These are phyloP conservation scores for Luehdorfia chinensis DNA, from an alignment of 1,140 invertebrate genomes.

Conservation along the genomic window DNA sequence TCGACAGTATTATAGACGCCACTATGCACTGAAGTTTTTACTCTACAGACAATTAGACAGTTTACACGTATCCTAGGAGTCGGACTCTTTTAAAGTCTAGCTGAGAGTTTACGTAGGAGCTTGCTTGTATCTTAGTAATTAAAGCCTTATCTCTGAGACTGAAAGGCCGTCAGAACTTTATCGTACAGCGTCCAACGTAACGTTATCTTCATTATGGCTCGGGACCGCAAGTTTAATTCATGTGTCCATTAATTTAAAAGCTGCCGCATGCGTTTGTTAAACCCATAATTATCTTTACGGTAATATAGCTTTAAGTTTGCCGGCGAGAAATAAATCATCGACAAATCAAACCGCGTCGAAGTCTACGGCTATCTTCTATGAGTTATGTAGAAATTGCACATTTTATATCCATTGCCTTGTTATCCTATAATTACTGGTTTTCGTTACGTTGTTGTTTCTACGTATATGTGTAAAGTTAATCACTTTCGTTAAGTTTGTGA, in stretches of 20 bases:
- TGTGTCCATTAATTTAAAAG: slow-evolving; percentile 68
- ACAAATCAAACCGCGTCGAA: slow-evolving; percentile 53
- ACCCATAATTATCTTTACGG: slow-evolving; percentile 63
- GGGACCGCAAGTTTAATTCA: slow-evolving; percentile 60
- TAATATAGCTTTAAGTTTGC: slow-evolving; percentile 50
- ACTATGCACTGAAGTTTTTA: neutral
- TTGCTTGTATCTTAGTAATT: slow-evolving; percentile 64
- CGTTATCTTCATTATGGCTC: slow-evolving; percentile 70
- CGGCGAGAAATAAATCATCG: slow-evolving; percentile 46
- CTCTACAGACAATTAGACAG: slow-evolving; percentile 13
- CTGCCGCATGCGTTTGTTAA: slow-evolving; percentile 56
- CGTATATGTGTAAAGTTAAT: slow-evolving; percentile 3
- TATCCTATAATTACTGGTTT: slow-evolving; percentile 39
- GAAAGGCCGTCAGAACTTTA: slow-evolving; percentile 65
- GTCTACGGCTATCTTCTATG: slow-evolving; percentile 25
- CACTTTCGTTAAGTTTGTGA: neutral
- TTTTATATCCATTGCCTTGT: slow-evolving; percentile 28
- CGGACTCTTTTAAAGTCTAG: slow-evolving; percentile 42
- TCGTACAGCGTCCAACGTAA: slow-evolving; percentile 44
- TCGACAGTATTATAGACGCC: slow-evolving; percentile 11
- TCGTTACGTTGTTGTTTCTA: slow-evolving; percentile 17
- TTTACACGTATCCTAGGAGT: slow-evolving; percentile 17
- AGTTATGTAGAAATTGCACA: slow-evolving; percentile 42
- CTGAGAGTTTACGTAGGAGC: slow-evolving; percentile 29
- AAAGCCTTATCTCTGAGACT: slow-evolving; percentile 54